Base-by-base conservation (phyloP, 1,140 invertebrate species). In the Drosophila sproati region DNA sequence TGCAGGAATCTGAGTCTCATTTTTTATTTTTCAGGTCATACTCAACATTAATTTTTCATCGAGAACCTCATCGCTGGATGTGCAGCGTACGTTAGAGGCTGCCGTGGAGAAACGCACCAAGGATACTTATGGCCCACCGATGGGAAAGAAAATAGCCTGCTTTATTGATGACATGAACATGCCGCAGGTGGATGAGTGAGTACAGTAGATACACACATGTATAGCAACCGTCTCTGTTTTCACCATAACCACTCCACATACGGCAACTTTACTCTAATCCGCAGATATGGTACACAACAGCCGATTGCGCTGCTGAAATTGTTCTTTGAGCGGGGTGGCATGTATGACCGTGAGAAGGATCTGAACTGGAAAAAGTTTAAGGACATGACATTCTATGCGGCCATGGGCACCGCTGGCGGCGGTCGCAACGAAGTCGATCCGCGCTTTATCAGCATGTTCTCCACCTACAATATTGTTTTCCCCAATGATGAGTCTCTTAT, bases 81-180 rank as follows among this genome's bases (percentile, higher is more conserved):
- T 98, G 4, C 97, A 98, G 91, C 94, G 95, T 48, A 97, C 96
- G 81, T 93, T 98, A 60, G 97, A 98, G 93, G 96, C 96, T 0
- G 95, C 95, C 32, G 95, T 98, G 3, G 97, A 98, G 87, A 98
- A 98, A 92, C 93, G 97, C 75, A 98, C 97, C 3, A 98, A 98
- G 92, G 96, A 98, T 90, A 95, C 96, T 20, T 98, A 96, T 88
- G 98, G 97, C 0, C 97, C 98, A 60, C 95, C 97, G 3, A 94
- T 96, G 45, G 97, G 97, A 20, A 98, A 98, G 93, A 96, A 96
- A 82, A 94, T 98, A 77, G 94, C 98, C 48, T 95, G 97, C 75
- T 98, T 98, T 91, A 96, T 98, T 75, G 98, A 98, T 91, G 97
- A 98, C 83, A 96, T 98, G 95, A 98, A 98, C 92, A 98, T 98